These are phyloP conservation scores for Bos javanicus DNA, from an alignment of 2,113 vertebrate genomes.

Conservation along the genomic window DNA sequence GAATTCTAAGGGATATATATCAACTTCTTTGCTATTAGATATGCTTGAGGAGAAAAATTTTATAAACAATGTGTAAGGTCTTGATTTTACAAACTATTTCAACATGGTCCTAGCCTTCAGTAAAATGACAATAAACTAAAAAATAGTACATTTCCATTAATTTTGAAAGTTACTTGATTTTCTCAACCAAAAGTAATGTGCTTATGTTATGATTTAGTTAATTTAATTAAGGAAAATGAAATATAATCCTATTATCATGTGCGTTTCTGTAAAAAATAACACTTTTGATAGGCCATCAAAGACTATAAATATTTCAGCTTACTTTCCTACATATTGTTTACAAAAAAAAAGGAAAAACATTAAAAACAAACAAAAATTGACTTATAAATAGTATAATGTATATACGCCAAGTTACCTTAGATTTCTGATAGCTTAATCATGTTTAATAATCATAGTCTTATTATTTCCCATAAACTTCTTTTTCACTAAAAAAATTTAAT, in stretches of 20 bases:
- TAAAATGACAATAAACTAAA: background rate
- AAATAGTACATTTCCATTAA: background rate
- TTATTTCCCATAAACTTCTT: background rate
- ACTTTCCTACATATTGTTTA: background rate
- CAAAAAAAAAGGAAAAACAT: background rate
- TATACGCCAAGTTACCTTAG: background rate
- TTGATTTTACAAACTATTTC: background rate
- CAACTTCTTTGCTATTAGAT: background rate
- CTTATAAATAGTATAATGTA: background rate
- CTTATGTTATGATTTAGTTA: background rate
- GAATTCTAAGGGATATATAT: background rate
- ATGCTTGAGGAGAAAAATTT: background rate
- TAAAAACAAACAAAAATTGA: slow-evolving; percentile 43
- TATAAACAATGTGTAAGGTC: background rate
- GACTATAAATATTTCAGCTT: background rate
- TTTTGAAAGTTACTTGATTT: background rate
- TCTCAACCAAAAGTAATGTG: background rate
- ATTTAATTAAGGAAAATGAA: background rate
- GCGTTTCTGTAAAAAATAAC: background rate
- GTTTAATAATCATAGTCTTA: background rate
- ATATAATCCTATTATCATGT: background rate
- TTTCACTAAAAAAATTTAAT: background rate
- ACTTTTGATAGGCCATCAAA: background rate
- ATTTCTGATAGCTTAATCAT: background rate
- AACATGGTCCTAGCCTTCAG: background rate